phyloP scores from a whole-genome alignment of 2,888 invertebrate genomes.

The Athripsodes cinereus region DNA sequence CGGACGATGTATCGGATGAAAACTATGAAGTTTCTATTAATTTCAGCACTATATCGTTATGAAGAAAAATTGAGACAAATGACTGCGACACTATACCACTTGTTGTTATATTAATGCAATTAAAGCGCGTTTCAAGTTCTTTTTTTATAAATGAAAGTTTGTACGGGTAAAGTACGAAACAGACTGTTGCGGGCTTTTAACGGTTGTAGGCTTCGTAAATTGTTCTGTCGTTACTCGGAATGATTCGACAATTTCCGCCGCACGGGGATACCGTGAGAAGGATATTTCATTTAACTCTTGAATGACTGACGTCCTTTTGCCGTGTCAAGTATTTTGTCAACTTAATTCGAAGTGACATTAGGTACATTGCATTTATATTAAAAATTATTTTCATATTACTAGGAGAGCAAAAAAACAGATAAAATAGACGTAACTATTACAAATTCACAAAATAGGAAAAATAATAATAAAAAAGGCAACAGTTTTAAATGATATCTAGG shows the following conservation, averaged over 20 bases:
- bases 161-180: constrained; percentile 9
- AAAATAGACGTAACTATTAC: too few species aligned
- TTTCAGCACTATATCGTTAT: not conserved
- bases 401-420: too few species aligned
- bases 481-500: too few species aligned
- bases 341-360: too few species aligned
- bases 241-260: constrained; percentile 1
- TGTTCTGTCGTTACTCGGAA: not conserved
- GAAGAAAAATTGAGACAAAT: not conserved
- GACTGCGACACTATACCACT: not conserved
- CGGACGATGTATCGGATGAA: too few species aligned
- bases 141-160: constrained; percentile 7
- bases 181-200: constrained; percentile 13
- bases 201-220: constrained; percentile 4
- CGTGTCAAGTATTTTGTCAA: too few species aligned
- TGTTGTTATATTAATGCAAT: not conserved
- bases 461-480: too few species aligned
- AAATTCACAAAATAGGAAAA: too few species aligned
- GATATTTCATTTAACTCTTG: constrained; percentile 2
- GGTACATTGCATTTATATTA: too few species aligned
- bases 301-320: not conserved
- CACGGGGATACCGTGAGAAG: not conserved
- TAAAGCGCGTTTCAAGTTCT: not conserved
- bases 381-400: too few species aligned
- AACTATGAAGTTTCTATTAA: too few species aligned